Evolutionary conservation across 2,113 vertebrate species (phyloP), one percentile per base, ranked within the genome.

Genomic region (Podocnemis expansa): DNA sequence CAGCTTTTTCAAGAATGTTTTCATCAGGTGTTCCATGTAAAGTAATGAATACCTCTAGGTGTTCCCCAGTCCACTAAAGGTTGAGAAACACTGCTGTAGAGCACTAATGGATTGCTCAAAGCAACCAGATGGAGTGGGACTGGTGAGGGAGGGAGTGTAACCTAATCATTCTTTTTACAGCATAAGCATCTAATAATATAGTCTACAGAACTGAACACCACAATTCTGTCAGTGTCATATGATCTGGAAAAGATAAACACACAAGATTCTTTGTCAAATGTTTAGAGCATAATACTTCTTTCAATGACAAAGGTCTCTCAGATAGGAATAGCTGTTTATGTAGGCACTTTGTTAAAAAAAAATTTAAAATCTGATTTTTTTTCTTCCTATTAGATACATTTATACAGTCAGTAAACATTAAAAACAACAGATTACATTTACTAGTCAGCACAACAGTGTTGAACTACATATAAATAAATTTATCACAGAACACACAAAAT

Each of bases 181-280:
- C 34, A 63, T 0, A 1, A 84, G 73, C 78, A 80, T 89, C 85
- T 51, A 91, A 96, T 84, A 82, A 87, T 93, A 87, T 49, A 81
- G 13, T 25, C 31, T 84, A 55, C 63, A 83, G 52, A 78, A 82
- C 27, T 25, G 41, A 91, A 86, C 2, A 9, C 34, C 25, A 87
- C 45, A 94, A 63, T 54, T 93, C 82, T 81, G 75, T 31, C 83
- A 96, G 80, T 95, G 89, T 83, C 89, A 93, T 84, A 43, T 51
- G 56, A 34, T 51, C 24, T 49, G 10, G 3, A 58, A 63, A 34
- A 16, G 55, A 82, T 84, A 83, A 22, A 67, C 38, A 31, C 43
- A 51, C 34, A 24, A 85, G 45, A 58, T 55, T 5, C 22, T 51
- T 85, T 58, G 75, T 41, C 16, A 67, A 84, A 67, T 81, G 90